A percentile compares a stretch with the other conserved stretches of the same genome.
Conservation (phyloP, 2,888 invertebrate species). For the Spilarctia lutea region DNA sequence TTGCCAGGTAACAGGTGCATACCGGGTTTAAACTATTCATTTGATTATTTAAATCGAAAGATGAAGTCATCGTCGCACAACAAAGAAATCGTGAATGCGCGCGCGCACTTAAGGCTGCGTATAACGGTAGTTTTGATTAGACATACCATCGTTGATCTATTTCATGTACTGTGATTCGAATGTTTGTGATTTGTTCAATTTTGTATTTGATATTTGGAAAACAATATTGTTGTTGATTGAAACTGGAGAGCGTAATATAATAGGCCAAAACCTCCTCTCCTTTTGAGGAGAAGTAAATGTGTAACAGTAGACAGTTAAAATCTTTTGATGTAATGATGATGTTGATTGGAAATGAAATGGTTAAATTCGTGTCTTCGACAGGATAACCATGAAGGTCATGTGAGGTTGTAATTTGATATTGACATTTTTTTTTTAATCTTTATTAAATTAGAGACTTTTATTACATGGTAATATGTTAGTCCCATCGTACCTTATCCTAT, state of each 20-base stretch:
- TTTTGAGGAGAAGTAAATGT: too few relatives aligned
- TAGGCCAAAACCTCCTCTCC: too few relatives aligned
- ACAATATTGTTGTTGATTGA: background rate
- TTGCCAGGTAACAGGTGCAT: too few relatives aligned
- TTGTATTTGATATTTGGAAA: background rate
- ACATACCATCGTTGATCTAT: constrained; percentile 40
- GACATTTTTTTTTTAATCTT: too few relatives aligned
- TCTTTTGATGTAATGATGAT: too few relatives aligned
- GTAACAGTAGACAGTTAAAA: too few relatives aligned
- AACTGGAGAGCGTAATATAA: too few relatives aligned
- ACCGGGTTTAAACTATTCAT: too few relatives aligned
- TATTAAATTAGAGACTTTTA: too few relatives aligned
- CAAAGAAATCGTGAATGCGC: constrained; percentile 33
- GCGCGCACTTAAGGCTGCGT: constrained; percentile 27
- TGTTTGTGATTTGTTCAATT: constrained; percentile 4
- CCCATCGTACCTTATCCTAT: too few relatives aligned
- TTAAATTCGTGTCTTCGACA: background rate
- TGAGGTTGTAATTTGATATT: too few relatives aligned
- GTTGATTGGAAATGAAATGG: background rate
- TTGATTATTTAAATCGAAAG: constrained; percentile 1
- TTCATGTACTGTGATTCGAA: constrained; percentile 17
- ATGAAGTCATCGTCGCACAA: constrained; percentile 8
- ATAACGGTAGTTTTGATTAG: constrained; percentile 46
- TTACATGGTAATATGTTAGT: too few relatives aligned
- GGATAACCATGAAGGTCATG: background rate